phyloP scores from a whole-genome alignment of 2,113 vertebrate species.

The Dolichotis patagonum region DNA sequence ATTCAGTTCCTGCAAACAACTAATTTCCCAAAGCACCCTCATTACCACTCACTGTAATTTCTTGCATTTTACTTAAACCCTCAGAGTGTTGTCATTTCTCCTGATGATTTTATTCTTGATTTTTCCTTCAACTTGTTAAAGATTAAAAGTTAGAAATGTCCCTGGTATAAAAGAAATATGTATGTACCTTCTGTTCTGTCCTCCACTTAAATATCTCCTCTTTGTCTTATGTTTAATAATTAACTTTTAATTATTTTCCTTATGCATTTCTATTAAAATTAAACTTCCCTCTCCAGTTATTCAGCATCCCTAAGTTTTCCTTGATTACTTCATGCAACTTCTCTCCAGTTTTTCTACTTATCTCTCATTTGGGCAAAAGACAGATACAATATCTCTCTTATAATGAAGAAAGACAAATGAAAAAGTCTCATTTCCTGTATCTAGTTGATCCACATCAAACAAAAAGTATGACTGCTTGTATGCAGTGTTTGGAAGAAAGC shows the following conservation, averaged over 20 bases:
- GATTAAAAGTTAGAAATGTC: constrained; percentile 8
- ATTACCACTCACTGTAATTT: constrained; percentile 12
- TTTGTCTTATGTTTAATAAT: background rate
- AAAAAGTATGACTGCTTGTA: background rate
- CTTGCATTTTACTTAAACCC: background rate
- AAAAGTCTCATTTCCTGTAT: background rate
- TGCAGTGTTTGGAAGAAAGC: background rate
- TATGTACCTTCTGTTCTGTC: background rate
- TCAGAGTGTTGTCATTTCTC: background rate
- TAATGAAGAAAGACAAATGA: background rate
- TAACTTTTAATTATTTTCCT: background rate
- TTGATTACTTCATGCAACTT: background rate
- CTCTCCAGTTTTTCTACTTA: background rate
- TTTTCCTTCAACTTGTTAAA: background rate
- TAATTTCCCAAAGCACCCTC: constrained; percentile 31
- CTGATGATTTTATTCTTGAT: constrained; percentile 19
- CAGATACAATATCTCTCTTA: background rate
- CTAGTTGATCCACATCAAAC: background rate
- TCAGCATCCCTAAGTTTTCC: background rate
- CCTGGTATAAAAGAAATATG: background rate
- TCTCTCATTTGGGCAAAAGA: constrained; percentile 28
- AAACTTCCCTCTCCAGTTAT: background rate
- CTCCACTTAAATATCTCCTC: background rate
- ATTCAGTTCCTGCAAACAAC: constrained; percentile 52
- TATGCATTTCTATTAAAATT: background rate